Base-by-base conservation (phyloP, 37 sponge, comb jelly and placozoan genomes). In the Spongilla lacustris region DNA sequence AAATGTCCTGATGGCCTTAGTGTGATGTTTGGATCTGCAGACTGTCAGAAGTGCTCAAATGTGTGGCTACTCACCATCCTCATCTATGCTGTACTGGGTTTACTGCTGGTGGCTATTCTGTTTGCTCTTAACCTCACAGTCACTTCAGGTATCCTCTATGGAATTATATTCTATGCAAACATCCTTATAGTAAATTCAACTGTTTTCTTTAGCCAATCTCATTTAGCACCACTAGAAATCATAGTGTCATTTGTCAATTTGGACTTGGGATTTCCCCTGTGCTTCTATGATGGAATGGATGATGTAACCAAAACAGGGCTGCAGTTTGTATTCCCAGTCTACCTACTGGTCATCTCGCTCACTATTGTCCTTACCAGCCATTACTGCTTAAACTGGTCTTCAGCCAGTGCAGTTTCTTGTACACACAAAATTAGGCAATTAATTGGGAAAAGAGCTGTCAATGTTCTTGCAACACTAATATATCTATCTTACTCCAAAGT, bases 271-370 rank as follows among this genome's bases (percentile, higher is more conserved):
- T 80, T 84, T 74, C 88, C 84, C 28, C 34, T 87, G 27, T 92
- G 92, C 33, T 92, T 92, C 73, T 92, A 50, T 50, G 83, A 92
- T 77, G 92, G 89, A 25, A 92, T 88, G 89, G 75, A 67, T 70
- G 89, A 92, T 29, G 66, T 74, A 13, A 70, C 78, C 12, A 92
- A 85, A 37, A 72, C 68, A 22, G 80, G 75, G 0, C 78, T 92
- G 11, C 85, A 84, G 73, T 84, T 74, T 50, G 72, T 88, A 33
- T 92, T 92, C 49, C 92, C 92, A 10, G 38, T 76, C 22, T 92
- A 92, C 32, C 78, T 92, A 41, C 67, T 92, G 49, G 34, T 84
- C 19, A 27, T 92, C 2, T 30, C 80, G 1, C 8, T 68, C 19
- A 66, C 22, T 0, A 85, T 88, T 22, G 85, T 85, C n/a, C 8